Evolutionary conservation across 2,797 vertebrate genomes (phyloP).

Genomic region (Poeciliopsis presidionis): DNA sequence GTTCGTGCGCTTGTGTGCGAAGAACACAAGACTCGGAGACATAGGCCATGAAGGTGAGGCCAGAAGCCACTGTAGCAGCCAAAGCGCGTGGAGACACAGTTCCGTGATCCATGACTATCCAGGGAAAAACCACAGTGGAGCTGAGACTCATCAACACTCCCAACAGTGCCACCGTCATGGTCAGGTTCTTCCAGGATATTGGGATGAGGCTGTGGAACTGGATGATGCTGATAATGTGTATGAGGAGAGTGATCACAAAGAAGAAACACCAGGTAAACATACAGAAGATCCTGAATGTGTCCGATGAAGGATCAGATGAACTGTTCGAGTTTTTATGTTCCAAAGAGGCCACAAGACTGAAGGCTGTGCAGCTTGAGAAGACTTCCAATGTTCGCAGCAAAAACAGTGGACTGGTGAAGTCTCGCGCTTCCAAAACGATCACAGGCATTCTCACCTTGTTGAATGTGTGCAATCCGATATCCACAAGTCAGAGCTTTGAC

Average conservation of each 20-base stretch:
- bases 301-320: rapidly evolving
- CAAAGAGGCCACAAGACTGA: constrained; percentile 74
- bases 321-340: background rate
- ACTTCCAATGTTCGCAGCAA: constrained; percentile 72
- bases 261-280: constrained; percentile 83
- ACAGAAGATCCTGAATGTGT: constrained; percentile 67
- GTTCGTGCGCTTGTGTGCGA: constrained; percentile 60
- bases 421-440: constrained; percentile 76
- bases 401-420: constrained; percentile 77
- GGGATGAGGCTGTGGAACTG: constrained; percentile 83
- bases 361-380: constrained; percentile 69
- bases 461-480: constrained; percentile 8
- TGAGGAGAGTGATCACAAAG: constrained; percentile 76
- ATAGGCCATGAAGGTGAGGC: constrained; percentile 74
- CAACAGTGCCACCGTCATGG: constrained; percentile 65
- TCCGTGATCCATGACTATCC: constrained; percentile 34
- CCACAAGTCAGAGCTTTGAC: constrained; percentile 8
- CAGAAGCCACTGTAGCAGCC: constrained; percentile 60
- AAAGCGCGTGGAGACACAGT: rapidly evolving
- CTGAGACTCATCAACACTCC: constrained; percentile 72
- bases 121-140: constrained; percentile 67
- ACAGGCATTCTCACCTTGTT: constrained; percentile 72
- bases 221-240: constrained; percentile 76
- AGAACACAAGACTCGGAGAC: constrained; percentile 67
- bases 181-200: constrained; percentile 84